Conservation (phyloP, 2,797 vertebrate species). For the Pelobates cultripes region DNA sequence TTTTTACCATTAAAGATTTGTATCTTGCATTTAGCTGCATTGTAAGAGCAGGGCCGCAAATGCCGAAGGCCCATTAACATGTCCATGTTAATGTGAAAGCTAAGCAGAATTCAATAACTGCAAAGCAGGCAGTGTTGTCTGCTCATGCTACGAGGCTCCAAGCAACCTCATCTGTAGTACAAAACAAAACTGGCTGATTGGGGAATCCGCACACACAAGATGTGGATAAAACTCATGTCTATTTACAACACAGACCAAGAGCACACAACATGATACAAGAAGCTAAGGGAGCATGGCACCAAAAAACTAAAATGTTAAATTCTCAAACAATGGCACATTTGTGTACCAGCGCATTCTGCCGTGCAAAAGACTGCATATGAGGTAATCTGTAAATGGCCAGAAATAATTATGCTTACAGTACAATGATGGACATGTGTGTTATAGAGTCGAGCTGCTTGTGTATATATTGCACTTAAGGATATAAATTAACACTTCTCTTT, state of each 20-base stretch:
- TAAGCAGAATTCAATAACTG: no score
- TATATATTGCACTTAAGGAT: slow-evolving; percentile 48
- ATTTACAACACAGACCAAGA: background rate
- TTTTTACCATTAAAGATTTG: no score
- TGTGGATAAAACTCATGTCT: background rate
- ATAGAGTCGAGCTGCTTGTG: background rate
- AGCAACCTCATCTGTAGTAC: no score
- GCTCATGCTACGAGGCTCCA: no score
- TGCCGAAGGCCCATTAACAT: no score
- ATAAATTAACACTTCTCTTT: slow-evolving; percentile 38
- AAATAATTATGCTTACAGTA: slow-evolving; percentile 60
- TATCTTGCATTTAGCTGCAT: no score
- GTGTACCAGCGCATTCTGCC: slow-evolving; percentile 63
- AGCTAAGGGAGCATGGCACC: background rate
- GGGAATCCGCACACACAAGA: no score
- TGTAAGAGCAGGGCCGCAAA: no score
- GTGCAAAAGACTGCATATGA: slow-evolving; percentile 72
- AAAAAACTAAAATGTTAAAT: slow-evolving; percentile 15
- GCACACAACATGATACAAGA: background rate
- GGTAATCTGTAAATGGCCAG: slow-evolving; percentile 67
- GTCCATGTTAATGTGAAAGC: no score
- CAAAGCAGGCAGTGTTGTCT: no score
- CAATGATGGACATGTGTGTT: slow-evolving; percentile 56
- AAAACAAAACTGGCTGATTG: no score
- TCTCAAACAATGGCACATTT: slow-evolving; percentile 64